Conservation (phyloP, 53 echinoderm and acorn worm species). For the Luidia sarsii region DNA sequence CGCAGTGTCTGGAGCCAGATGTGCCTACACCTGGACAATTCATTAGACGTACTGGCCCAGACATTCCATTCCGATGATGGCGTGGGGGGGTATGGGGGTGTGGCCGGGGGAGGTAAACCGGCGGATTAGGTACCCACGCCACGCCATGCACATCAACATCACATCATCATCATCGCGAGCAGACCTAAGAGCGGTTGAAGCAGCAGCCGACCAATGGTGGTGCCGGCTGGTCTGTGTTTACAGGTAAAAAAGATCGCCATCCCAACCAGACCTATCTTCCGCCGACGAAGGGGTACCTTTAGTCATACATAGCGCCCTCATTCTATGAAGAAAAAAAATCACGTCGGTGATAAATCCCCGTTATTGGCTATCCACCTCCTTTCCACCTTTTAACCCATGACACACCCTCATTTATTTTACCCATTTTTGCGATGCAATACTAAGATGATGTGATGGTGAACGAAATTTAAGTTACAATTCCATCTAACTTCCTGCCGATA, state of each 20-base stretch:
- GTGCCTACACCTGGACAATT: constrained; percentile 43
- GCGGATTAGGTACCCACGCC: too few relatives aligned
- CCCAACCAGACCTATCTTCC: too few relatives aligned
- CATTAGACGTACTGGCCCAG: constrained; percentile 37
- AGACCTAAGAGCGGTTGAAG: neutral
- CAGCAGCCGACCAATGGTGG: neutral
- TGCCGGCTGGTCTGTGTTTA: constrained; percentile 47
- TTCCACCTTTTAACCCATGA: too few relatives aligned
- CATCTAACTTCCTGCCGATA: too few relatives aligned
- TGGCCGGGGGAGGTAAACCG: neutral
- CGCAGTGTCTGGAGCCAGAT: constrained; percentile 37
- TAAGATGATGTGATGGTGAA: too few relatives aligned
- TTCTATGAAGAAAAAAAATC: too few relatives aligned
- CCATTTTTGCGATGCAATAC: too few relatives aligned
- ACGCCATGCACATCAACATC: neutral
- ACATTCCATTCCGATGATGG: constrained; percentile 52
- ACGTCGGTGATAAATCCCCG: too few relatives aligned
- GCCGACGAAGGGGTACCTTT: neutral
- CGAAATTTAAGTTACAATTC: too few relatives aligned
- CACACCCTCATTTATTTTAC: too few relatives aligned
- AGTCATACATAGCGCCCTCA: constrained; percentile 23
- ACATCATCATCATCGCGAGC: constrained; percentile 6
- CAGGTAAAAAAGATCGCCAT: too few relatives aligned
- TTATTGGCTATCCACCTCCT: too few relatives aligned
- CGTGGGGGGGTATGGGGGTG: neutral